Percentiles rank a stretch among this genome's conserved stretches.
phyloP scores from a whole-genome alignment of 2,113 vertebrate genomes.

The Coreoperca whiteheadi region DNA sequence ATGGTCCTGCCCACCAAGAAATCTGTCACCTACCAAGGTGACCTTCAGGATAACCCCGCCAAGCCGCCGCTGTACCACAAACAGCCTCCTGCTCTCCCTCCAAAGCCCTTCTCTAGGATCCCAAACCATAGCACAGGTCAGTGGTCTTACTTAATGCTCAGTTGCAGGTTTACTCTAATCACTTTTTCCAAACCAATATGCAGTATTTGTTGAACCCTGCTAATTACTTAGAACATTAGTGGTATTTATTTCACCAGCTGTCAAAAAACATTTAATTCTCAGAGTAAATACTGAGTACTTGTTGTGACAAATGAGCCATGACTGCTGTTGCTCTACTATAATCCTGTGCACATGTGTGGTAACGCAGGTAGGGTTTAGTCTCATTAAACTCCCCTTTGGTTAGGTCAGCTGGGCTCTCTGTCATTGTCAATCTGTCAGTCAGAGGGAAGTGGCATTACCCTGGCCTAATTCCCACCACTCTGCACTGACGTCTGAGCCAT shows the following conservation, averaged over 20 bases:
- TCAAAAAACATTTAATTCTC: neutral
- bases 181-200: neutral
- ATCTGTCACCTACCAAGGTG: slow-evolving; percentile 90
- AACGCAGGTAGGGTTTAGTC: slow-evolving; percentile 61
- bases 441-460: slow-evolving; percentile 67
- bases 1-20: slow-evolving; percentile 92
- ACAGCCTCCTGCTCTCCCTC: slow-evolving; percentile 98
- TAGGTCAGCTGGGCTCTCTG: slow-evolving; percentile 57
- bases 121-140: slow-evolving; percentile 96
- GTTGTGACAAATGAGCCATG: slow-evolving; percentile 9
- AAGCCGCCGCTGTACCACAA: slow-evolving; percentile 96
- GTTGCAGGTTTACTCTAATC: neutral
- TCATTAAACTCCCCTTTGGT: slow-evolving; percentile 66
- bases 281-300: neutral
- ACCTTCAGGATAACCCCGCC: slow-evolving; percentile 92
- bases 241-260: slow-evolving; percentile 1
- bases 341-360: slow-evolving; percentile 65
- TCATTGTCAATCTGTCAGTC: slow-evolving; percentile 72
- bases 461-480: slow-evolving; percentile 66
- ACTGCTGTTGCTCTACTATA: slow-evolving; percentile 25
- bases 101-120: slow-evolving; percentile 96
- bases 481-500: slow-evolving; percentile 44
- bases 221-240: neutral
- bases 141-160: slow-evolving; percentile 31
- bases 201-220: neutral